These are phyloP conservation scores for Poecile atricapillus DNA, from an alignment of 2,113 vertebrate genomes.

Conservation along the genomic window DNA sequence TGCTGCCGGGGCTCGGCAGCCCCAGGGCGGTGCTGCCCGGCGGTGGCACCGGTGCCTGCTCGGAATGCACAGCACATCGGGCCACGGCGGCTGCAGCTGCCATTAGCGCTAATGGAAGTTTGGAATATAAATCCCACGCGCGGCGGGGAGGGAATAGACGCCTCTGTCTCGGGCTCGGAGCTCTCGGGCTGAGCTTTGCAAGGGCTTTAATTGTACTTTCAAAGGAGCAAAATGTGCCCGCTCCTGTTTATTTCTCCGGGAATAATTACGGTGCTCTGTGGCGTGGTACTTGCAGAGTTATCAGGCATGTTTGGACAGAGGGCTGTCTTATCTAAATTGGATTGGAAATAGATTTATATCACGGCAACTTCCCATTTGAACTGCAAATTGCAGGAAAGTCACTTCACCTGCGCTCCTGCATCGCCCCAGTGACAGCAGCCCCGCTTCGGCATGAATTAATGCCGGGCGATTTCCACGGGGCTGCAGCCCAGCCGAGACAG, in stretches of 20 bases:
- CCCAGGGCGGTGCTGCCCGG: neutral
- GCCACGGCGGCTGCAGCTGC: neutral
- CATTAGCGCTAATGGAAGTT: conserved; percentile 51
- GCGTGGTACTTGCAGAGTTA: neutral
- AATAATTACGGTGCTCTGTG: neutral
- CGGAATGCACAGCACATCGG: neutral
- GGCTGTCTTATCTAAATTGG: conserved; percentile 47
- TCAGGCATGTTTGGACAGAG: conserved; percentile 5
- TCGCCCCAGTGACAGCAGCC: conserved; percentile 9
- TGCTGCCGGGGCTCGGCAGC: neutral
- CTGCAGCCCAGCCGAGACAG: neutral
- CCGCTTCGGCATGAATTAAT: neutral
- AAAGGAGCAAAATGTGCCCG: neutral
- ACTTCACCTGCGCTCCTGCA: neutral
- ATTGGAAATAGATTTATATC: conserved; percentile 24
- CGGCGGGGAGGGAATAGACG: neutral
- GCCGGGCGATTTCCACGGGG: neutral
- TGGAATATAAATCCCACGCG: neutral
- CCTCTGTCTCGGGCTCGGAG: neutral
- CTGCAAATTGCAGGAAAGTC: conserved; percentile 38
- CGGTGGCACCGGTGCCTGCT: neutral
- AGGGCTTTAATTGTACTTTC: conserved; percentile 28
- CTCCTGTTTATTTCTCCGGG: conserved; percentile 14
- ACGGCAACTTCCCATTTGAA: neutral
- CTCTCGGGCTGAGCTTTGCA: neutral